phyloP scores from a whole-genome alignment of 2,888 invertebrate genomes.

The Stictocephala bisonia region DNA sequence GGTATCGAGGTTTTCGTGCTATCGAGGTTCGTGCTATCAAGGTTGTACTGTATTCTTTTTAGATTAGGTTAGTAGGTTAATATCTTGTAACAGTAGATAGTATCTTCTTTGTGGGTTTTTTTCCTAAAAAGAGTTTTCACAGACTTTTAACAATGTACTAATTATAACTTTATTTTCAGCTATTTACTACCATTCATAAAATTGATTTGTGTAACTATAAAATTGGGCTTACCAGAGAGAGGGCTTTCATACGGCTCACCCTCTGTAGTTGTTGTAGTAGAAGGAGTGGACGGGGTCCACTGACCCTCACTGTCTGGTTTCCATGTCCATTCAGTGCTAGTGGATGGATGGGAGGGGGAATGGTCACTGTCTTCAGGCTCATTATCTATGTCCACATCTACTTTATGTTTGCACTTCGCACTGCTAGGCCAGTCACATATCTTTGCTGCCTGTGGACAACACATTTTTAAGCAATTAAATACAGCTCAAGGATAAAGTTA shows the following conservation, averaged over 20 bases:
- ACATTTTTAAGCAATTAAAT: background rate
- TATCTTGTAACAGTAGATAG: no score
- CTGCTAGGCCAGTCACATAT: conserved; percentile 59
- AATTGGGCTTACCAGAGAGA: conserved; percentile 54
- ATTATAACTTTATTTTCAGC: no score
- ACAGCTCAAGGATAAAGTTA: background rate
- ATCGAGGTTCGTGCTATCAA: no score
- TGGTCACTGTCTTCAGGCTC: conserved; percentile 53
- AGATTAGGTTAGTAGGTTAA: no score
- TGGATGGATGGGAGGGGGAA: conserved; percentile 50
- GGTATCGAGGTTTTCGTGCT: no score
- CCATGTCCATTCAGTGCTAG: conserved; percentile 54
- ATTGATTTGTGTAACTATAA: no score
- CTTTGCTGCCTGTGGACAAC: conserved; percentile 51
- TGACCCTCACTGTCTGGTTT: conserved; percentile 53
- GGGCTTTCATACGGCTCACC: conserved; percentile 60
- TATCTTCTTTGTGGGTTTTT: no score
- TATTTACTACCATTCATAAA: no score
- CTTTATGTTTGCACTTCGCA: conserved; percentile 28
- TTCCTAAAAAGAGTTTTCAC: no score
- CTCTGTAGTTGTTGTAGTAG: conserved; percentile 56
- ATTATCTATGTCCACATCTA: conserved; percentile 25
- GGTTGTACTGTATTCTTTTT: no score
- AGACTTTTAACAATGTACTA: no score
- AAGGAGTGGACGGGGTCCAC: conserved; percentile 53